Conservation (phyloP, 2,113 vertebrate species). For the Aix galericulata region DNA sequence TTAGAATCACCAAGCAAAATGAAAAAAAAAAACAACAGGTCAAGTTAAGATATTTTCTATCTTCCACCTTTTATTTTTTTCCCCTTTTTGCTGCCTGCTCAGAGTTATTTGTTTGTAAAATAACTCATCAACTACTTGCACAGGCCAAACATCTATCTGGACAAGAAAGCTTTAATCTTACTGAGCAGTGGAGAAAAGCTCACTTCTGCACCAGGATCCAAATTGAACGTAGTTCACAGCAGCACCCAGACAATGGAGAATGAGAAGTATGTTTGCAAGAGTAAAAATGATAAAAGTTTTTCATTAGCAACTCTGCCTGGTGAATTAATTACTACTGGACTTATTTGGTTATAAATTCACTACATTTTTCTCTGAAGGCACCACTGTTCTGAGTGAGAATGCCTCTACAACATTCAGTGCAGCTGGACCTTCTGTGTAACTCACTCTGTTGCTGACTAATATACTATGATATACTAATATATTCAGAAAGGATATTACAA, state of each 20-base stretch:
- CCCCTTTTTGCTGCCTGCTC: background rate
- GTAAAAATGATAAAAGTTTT: background rate
- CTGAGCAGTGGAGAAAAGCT: background rate
- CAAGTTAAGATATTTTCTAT: background rate
- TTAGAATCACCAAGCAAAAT: background rate
- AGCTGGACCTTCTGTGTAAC: background rate
- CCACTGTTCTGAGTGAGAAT: background rate
- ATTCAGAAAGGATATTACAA: background rate
- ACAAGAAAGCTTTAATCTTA: no score
- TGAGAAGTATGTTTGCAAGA: background rate
- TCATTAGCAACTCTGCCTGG: background rate
- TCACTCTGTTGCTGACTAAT: background rate
- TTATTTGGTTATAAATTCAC: background rate
- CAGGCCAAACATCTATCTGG: background rate
- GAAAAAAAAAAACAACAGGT: background rate
- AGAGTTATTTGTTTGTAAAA: background rate
- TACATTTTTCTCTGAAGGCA: background rate
- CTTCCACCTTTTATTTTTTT: background rate
- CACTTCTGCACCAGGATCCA: background rate
- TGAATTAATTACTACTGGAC: no score
- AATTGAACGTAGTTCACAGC: background rate
- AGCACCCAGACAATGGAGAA: accelerated
- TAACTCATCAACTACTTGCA: background rate
- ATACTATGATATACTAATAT: background rate
- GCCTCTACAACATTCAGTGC: background rate